A percentile compares a stretch with the other conserved stretches of the same genome.
phyloP scores from a whole-genome alignment of 92 coral and sea anemone genomes.

The Actinernus sp. region DNA sequence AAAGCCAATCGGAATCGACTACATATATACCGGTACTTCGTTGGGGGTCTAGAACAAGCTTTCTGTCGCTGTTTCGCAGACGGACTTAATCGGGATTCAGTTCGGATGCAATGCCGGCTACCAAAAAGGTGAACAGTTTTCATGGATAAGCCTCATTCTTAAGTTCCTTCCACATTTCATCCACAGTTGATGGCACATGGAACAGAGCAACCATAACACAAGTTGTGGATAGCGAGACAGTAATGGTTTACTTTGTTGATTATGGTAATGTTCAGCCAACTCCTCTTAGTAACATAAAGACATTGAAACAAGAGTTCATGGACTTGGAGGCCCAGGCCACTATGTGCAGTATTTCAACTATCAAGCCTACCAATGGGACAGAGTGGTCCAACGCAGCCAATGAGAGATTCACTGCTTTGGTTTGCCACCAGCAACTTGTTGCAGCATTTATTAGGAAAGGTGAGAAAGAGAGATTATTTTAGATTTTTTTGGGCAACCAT shows the following conservation, averaged over 20 bases:
- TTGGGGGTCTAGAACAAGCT: too few species aligned
- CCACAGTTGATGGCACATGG: constrained; percentile 76
- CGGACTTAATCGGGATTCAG: too few species aligned
- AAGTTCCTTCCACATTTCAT: too few species aligned
- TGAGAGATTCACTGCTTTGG: constrained; percentile 47
- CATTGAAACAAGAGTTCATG: constrained; percentile 36
- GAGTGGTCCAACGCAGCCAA: constrained; percentile 57
- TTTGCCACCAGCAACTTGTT: constrained; percentile 63
- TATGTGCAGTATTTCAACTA: constrained; percentile 45
- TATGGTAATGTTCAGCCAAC: constrained; percentile 74
- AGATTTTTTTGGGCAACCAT: too few species aligned
- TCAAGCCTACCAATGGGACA: constrained; percentile 40
- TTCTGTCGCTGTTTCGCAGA: too few species aligned
- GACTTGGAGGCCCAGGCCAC: constrained; percentile 64
- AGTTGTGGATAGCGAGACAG: constrained; percentile 17
- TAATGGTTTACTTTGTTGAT: constrained; percentile 70
- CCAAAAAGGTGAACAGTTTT: too few species aligned
- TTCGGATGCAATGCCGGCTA: too few species aligned
- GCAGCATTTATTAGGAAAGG: constrained; percentile 67
- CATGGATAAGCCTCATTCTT: too few species aligned
- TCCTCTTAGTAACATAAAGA: constrained; percentile 48
- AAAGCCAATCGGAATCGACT: too few species aligned
- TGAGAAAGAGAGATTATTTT: constrained; percentile 6
- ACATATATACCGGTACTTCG: too few species aligned
- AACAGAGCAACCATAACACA: constrained; percentile 56